Evolutionary conservation across 2,797 vertebrate species (phyloP), one percentile per base, ranked within the genome.

Genomic region (Prunella strophiata): DNA sequence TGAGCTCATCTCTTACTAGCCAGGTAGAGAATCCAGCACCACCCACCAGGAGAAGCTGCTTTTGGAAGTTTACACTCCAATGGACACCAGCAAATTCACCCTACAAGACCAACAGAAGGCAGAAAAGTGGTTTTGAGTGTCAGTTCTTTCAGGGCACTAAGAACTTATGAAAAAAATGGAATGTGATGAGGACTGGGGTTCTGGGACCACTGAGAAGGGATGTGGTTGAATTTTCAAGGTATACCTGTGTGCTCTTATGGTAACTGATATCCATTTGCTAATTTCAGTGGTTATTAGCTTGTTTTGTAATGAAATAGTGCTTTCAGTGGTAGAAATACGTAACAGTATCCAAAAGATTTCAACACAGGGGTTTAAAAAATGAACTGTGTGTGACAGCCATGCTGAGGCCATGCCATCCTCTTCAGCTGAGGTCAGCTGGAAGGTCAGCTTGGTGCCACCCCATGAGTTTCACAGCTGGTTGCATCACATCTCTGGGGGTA

Each of bases 401-500:
- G 16, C 26, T 50, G 26, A 80, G 67, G 16, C 85, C 27, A 23
- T 9, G 15, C 34, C 52, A 57, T 10, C 36, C 20, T 72, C 36
- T 43, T 36, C 45, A 50, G 23, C 38, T 75, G 70, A 84, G 38
- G 38, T 8, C 52, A 85, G 62, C 50, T 59, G 45, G n/a, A 63
- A 88, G 65, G 30, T 55, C 80, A 65, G 16, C 45, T 51, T 52
- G 70, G 50, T 81, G 58, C 27, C 62, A 66, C 15, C 16, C 8
- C 13, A 5, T 6, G 23, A 63, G 38, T 65, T 57, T 83, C 54
- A 45, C 4, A 11, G 43, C 17, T 71, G 58, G 14, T 45, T 6
- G 8, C 26, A 4, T 18, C 23, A 10, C 0, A 1, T 22, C 40
- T 43, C 1, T 2, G n/a, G 36, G n/a, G 19, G 2, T 45, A 15